Percentiles rank a stretch among this genome's conserved stretches.
phyloP scores from a whole-genome alignment of 2,888 invertebrate species.

The Melanotus villosus region DNA sequence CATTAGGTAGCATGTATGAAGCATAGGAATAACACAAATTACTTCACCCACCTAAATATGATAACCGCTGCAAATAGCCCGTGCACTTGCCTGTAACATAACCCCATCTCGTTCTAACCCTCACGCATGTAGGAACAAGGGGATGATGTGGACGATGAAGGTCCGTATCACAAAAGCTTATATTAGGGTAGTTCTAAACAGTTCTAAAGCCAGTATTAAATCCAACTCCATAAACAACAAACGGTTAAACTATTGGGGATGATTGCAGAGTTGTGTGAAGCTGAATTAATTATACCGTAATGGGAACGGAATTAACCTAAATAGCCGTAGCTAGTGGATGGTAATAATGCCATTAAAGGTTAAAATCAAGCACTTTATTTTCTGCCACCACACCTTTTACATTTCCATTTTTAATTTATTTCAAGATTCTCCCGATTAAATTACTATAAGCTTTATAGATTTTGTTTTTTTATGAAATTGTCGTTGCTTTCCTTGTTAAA shows the following conservation, averaged over 20 bases:
- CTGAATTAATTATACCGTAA: conserved; percentile 39
- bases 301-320: conserved; percentile 37
- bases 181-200: conserved; percentile 38
- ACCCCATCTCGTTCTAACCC: conserved; percentile 28
- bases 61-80: conserved; percentile 39
- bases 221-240: conserved; percentile 41
- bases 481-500: too few species aligned
- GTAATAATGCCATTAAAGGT: conserved; percentile 25
- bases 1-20: conserved; percentile 57
- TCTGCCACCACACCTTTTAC: conserved; percentile 17
- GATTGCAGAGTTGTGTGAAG: conserved; percentile 40
- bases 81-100: conserved; percentile 37
- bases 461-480: too few species aligned
- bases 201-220: conserved; percentile 37
- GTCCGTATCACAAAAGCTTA: conserved; percentile 23
- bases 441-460: too few species aligned
- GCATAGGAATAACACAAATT: conserved; percentile 57
- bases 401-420: background rate
- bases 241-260: conserved; percentile 42
- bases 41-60: conserved; percentile 50
- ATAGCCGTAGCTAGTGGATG: conserved; percentile 19
- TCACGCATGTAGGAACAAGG: background rate
- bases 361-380: conserved; percentile 23
- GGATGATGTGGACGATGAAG: conserved; percentile 21
- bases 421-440: too few species aligned